Conservation (phyloP, 2,797 vertebrate species). For the Selene dorsalis region DNA sequence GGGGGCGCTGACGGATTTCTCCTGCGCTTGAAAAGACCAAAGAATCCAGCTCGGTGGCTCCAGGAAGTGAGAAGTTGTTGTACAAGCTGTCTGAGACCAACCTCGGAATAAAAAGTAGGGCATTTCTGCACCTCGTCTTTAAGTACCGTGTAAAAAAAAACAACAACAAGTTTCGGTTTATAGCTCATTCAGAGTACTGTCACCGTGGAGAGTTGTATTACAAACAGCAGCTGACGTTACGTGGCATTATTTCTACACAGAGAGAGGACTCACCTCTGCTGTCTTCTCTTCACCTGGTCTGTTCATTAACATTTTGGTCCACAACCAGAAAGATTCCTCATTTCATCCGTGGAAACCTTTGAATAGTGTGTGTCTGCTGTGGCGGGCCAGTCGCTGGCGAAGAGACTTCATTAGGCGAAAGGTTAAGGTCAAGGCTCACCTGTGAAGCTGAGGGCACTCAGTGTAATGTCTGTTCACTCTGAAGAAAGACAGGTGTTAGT, state of each 20-base stretch:
- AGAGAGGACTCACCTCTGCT: not conserved
- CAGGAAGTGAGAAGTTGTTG: slow-evolving; percentile 71
- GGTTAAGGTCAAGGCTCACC: not conserved
- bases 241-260: not conserved
- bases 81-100: not conserved
- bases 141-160: not conserved
- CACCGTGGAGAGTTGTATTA: fast-evolving
- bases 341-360: not conserved
- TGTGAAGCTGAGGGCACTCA: not conserved
- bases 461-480: not conserved
- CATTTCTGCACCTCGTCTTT: not conserved
- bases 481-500: not conserved
- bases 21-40: slow-evolving; percentile 28
- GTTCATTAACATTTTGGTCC: not conserved
- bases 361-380: not conserved
- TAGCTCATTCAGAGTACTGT: not conserved
- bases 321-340: not conserved
- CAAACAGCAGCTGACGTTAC: not conserved
- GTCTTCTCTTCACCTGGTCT: not conserved
- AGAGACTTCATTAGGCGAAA: not conserved
- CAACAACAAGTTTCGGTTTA: not conserved
- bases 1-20: slow-evolving; percentile 33
- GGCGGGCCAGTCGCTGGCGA: no score
- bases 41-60: slow-evolving; percentile 18
- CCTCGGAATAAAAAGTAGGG: not conserved